A percentile compares a stretch with the other conserved stretches of the same genome.
Evolutionary conservation across 1,140 invertebrate species (phyloP).

Genomic region (Psilanteris sp.): DNA sequence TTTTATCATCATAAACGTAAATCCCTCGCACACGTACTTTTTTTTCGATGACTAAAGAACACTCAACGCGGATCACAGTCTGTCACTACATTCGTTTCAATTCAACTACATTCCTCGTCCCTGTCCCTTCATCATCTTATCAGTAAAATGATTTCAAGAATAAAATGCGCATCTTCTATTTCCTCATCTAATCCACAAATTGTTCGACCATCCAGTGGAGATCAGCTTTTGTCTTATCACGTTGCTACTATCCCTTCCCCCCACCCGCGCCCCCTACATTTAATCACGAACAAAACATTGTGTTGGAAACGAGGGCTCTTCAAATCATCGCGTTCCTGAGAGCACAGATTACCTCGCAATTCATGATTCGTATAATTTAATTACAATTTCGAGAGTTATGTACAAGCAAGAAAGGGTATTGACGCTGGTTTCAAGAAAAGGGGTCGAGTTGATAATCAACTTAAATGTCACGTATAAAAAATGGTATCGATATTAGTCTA

Average conservation of each 20-base stretch:
- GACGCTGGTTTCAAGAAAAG: slow-evolving; percentile 7
- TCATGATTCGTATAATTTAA: slow-evolving; percentile 30
- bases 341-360: slow-evolving; percentile 11
- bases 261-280: slow-evolving; percentile 1
- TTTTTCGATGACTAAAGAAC: slow-evolving; percentile 74
- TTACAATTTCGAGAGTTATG: slow-evolving; percentile 36
- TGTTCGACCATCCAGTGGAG: slow-evolving; percentile 17
- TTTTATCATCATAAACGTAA: slow-evolving; percentile 47
- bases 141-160: slow-evolving; percentile 32
- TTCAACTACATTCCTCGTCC: slow-evolving; percentile 19
- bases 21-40: slow-evolving; percentile 60
- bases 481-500: slow-evolving; percentile 21
- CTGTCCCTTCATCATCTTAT: background rate
- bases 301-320: slow-evolving; percentile 3
- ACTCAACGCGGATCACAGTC: slow-evolving; percentile 77
- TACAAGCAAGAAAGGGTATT: slow-evolving; percentile 39
- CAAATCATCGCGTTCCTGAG: slow-evolving; percentile 8
- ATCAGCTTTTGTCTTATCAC: slow-evolving; percentile 29
- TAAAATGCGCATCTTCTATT: slow-evolving; percentile 19
- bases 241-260: slow-evolving; percentile 12
- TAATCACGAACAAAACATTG: slow-evolving; percentile 23
- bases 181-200: slow-evolving; percentile 9
- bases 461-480: slow-evolving; percentile 26
- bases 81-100: slow-evolving; percentile 71
- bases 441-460: slow-evolving; percentile 10